phyloP scores from a whole-genome alignment of 2,888 invertebrate genomes.

The Nemurella pictetii region DNA sequence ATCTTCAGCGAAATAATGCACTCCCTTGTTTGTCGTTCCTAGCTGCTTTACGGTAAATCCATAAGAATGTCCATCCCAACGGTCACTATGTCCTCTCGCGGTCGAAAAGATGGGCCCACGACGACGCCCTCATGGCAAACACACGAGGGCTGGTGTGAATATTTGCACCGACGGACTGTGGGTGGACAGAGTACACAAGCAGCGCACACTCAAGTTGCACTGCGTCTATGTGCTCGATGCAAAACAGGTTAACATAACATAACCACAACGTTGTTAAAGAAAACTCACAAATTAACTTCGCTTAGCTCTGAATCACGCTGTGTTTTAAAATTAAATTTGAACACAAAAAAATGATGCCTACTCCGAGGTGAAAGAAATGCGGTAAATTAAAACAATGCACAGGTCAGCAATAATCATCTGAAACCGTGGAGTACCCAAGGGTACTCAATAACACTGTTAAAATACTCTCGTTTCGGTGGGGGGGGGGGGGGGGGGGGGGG shows the following conservation, averaged over 20 bases:
- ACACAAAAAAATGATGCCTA: not conserved
- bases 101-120: not conserved
- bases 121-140: not conserved
- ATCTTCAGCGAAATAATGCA: not conserved
- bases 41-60: too few species aligned
- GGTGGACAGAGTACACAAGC: not conserved
- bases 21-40: not conserved
- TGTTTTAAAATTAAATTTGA: not conserved
- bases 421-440: not conserved
- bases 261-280: not conserved
- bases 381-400: not conserved
- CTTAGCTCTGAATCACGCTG: too few species aligned
- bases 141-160: not conserved
- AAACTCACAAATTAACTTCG: not conserved
- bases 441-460: not conserved
- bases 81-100: not conserved
- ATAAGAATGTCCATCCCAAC: not conserved
- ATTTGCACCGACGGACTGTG: not conserved
- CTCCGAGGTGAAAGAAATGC: not conserved
- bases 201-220: not conserved
- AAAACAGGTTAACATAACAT: not conserved
- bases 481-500: too few species aligned
- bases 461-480: slow-evolving; percentile 6
- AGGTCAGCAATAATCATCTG: not conserved
- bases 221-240: too few species aligned